Percentiles rank a stretch among this genome's conserved stretches.
Conservation (phyloP, 2,888 invertebrate genomes). For the Schizotus pectinicornis region DNA sequence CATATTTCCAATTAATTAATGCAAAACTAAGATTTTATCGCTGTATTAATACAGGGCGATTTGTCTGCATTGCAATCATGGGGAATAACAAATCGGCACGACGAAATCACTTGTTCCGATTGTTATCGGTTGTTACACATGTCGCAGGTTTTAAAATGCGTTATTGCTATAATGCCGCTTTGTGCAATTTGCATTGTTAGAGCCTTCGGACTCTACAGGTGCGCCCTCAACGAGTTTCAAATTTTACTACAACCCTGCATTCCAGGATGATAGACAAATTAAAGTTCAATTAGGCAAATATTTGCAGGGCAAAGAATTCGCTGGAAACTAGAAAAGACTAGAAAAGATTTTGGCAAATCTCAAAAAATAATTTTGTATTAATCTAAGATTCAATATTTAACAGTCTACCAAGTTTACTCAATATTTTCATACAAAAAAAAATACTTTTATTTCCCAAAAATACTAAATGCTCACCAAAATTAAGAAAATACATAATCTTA, state of each 20-base stretch:
- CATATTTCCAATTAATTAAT: constrained; percentile 30
- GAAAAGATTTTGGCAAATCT: no score
- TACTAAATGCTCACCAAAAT: no score
- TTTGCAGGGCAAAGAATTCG: no score
- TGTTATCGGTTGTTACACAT: constrained; percentile 17
- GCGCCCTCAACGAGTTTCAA: neutral
- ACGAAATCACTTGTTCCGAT: constrained; percentile 35
- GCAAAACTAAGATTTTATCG: constrained; percentile 25
- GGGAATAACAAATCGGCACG: constrained; percentile 37
- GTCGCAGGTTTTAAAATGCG: constrained; percentile 16
- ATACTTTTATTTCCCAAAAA: no score
- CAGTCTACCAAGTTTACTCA: no score
- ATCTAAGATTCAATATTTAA: no score
- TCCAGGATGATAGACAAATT: neutral
- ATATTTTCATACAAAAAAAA: no score
- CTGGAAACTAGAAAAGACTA: no score
- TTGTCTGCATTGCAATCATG: constrained; percentile 41
- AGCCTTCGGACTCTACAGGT: neutral
- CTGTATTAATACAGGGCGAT: constrained; percentile 39
- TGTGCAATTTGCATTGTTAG: constrained; percentile 3
- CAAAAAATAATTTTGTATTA: no score
- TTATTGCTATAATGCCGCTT: constrained; percentile 11
- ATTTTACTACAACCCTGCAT: neutral
- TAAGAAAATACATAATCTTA: no score
- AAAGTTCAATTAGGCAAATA: no score